A percentile compares a stretch with the other conserved stretches of the same genome.
Conservation (phyloP, 2,113 vertebrate genomes). For the Apus apus region DNA sequence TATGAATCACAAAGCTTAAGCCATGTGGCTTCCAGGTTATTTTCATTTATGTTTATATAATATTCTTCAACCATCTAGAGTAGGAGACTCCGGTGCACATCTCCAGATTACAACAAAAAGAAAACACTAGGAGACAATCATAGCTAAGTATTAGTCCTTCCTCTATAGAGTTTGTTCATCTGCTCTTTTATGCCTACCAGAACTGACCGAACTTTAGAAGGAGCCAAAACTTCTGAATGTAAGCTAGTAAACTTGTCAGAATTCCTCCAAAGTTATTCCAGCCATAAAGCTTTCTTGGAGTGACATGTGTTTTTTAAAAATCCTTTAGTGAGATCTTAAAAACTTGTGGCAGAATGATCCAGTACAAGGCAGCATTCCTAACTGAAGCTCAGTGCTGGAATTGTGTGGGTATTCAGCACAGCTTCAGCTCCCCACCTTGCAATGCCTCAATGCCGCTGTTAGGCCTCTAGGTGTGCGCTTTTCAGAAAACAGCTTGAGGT, state of each 20-base stretch:
- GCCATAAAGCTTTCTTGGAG: not conserved
- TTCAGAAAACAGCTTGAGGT: not conserved
- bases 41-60: slow-evolving; percentile 30
- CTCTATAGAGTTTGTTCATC: not conserved
- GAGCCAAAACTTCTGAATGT: not conserved
- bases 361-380: not conserved
- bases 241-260: not conserved
- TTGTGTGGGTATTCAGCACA: not conserved
- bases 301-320: slow-evolving; percentile 2
- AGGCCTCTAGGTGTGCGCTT: not conserved
- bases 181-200: not conserved
- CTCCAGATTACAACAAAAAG: not conserved
- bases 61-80: not conserved
- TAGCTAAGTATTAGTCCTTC: not conserved
- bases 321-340: slow-evolving; percentile 3
- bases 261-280: slow-evolving; percentile 26
- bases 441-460: not conserved
- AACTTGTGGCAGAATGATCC: not conserved
- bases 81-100: not conserved
- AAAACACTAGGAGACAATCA: not conserved
- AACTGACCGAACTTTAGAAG: slow-evolving; percentile 13
- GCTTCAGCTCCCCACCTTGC: not conserved
- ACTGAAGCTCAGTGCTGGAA: not conserved
- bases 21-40: not conserved
- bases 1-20: not conserved